These are phyloP conservation scores for Drosophila elegans DNA, from an alignment of 1,140 invertebrate species.

Conservation along the genomic window DNA sequence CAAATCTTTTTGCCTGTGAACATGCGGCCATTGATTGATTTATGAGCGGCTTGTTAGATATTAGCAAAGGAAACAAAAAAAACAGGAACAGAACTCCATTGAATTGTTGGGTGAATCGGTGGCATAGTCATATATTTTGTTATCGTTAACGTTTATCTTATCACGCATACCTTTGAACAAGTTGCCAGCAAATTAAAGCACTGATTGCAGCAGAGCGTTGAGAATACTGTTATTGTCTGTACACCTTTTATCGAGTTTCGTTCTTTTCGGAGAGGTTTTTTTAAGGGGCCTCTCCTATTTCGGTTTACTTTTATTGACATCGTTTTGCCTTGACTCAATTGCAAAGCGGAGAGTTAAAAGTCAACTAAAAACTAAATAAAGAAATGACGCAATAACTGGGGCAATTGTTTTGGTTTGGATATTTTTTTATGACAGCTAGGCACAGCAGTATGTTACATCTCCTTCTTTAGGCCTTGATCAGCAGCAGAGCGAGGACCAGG, in stretches of 20 bases:
- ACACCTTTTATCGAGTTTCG: conserved; percentile 41
- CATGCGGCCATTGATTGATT: conserved; percentile 37
- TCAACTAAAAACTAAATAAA: conserved; percentile 80
- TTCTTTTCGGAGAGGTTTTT: conserved; percentile 27
- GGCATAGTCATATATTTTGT: conserved; percentile 42
- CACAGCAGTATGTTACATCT: conserved; percentile 1
- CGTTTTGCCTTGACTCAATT: conserved; percentile 25
- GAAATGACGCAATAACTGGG: conserved; percentile 49
- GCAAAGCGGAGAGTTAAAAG: conserved; percentile 34
- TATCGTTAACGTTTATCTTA: conserved; percentile 58
- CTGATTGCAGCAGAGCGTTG: conserved; percentile 43
- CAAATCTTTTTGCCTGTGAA: conserved; percentile 6
- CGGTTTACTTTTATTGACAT: conserved; percentile 50
- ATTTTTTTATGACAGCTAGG: conserved; percentile 7
- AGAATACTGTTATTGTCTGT: conserved; percentile 38
- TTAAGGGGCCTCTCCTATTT: conserved; percentile 26
- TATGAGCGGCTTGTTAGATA: conserved; percentile 29
- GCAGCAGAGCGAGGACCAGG: conserved; percentile 51
- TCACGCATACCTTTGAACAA: conserved; percentile 51
- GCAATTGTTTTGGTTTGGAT: conserved; percentile 21
- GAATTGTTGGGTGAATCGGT: conserved; percentile 3
- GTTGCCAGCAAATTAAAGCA: conserved; percentile 71
- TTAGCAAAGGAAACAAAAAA: conserved; percentile 11
- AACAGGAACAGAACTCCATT: neutral
- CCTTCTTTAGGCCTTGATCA: conserved; percentile 51